phyloP scores from a whole-genome alignment of 2,797 vertebrate species.

The Steatocranus sp. region DNA sequence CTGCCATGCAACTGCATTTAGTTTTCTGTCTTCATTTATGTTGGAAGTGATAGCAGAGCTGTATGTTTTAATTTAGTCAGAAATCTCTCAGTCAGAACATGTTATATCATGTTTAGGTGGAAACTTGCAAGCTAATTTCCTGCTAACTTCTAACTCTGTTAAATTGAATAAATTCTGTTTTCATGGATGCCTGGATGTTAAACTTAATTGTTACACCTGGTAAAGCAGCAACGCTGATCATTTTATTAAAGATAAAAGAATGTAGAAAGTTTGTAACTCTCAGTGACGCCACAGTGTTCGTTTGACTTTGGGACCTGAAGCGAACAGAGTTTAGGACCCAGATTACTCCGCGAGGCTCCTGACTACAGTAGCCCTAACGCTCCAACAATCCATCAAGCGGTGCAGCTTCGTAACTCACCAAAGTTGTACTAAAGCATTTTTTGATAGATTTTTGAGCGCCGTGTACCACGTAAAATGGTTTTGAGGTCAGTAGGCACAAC shows the following conservation, averaged over 20 bases:
- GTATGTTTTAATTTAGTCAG: not conserved
- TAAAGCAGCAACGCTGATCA: not conserved
- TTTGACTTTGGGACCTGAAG: not conserved
- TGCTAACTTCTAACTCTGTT: not conserved
- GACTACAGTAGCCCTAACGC: rapidly evolving
- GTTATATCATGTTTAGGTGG: not conserved
- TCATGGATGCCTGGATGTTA: not conserved
- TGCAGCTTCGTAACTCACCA: rapidly evolving
- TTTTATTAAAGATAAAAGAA: not conserved
- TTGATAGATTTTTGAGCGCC: rapidly evolving
- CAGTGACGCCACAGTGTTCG: rapidly evolving
- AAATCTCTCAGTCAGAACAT: not conserved
- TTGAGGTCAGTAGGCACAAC: not conserved
- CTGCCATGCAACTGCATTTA: rapidly evolving
- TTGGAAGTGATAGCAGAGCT: not conserved
- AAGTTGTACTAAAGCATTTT: rapidly evolving
- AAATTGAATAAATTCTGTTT: not conserved
- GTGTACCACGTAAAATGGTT: not conserved
- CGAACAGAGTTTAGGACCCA: rapidly evolving
- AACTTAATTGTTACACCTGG: not conserved
- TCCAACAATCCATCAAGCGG: rapidly evolving
- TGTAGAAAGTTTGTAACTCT: not conserved
- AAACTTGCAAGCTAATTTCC: no score
- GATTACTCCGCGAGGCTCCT: rapidly evolving
- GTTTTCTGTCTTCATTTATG: not conserved